Conservation (phyloP, 2,797 vertebrate genomes). For the Sarcophilus harrisii region DNA sequence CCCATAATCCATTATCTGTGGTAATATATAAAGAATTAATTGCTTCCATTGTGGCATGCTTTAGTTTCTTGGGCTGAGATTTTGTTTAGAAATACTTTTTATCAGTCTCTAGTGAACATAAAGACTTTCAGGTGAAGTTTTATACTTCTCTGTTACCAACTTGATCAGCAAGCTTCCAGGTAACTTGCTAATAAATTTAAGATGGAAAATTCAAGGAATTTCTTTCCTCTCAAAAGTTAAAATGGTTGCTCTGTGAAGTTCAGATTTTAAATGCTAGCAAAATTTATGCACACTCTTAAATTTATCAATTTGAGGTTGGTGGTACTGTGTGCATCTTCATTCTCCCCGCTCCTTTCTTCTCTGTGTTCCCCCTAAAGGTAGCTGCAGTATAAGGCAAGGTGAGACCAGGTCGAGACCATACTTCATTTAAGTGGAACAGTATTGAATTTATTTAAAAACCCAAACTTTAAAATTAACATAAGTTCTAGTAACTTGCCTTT, state of each 20-base stretch:
- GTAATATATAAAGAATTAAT: conserved; percentile 64
- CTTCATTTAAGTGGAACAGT: conserved; percentile 66
- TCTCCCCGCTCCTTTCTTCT: neutral
- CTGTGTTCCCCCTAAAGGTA: neutral
- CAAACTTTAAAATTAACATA: conserved; percentile 56
- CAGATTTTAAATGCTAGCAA: conserved; percentile 2
- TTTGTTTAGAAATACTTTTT: conserved; percentile 55
- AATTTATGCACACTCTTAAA: neutral
- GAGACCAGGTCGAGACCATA: neutral
- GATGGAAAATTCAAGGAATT: conserved; percentile 28
- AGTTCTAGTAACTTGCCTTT: conserved; percentile 67
- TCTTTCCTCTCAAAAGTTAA: neutral
- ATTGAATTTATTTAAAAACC: conserved; percentile 64
- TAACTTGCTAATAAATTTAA: conserved; percentile 62
- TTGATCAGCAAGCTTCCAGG: conserved; percentile 56
- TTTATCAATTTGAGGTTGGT: neutral
- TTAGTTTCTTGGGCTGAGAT: conserved; percentile 64
- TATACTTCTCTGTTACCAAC: conserved; percentile 42
- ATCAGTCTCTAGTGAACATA: conserved; percentile 49
- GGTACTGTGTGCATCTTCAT: neutral
- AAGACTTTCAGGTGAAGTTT: conserved; percentile 70
- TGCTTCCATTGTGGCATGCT: conserved; percentile 54
- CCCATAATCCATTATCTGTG: conserved; percentile 19
- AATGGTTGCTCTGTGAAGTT: conserved; percentile 29
- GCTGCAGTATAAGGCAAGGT: neutral